Conservation (phyloP, 1,140 invertebrate genomes). For the Chironomus striatipennis region DNA sequence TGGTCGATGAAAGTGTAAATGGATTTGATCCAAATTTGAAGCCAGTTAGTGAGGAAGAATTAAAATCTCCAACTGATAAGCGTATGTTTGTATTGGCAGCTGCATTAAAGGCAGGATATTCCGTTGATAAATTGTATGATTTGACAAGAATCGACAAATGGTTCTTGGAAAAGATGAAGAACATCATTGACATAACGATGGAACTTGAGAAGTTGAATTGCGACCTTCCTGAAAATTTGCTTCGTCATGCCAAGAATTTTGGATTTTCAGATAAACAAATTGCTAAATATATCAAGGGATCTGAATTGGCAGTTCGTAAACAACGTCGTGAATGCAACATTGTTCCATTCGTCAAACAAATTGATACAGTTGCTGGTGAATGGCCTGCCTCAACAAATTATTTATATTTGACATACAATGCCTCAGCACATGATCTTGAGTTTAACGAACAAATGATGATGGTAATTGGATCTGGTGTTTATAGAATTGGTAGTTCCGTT, state of each 20-base stretch:
- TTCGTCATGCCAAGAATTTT: conserved; percentile 80
- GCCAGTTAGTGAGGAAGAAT: conserved; percentile 70
- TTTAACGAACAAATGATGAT: conserved; percentile 75
- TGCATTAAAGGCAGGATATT: conserved; percentile 72
- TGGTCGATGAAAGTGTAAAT: conserved; percentile 90
- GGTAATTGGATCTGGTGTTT: conserved; percentile 94
- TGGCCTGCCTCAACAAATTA: conserved; percentile 99
- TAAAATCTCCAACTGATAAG: conserved; percentile 91
- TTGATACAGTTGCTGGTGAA: conserved; percentile 98
- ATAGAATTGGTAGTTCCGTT: conserved; percentile 96
- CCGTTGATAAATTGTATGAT: conserved; percentile 74
- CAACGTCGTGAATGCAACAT: conserved; percentile 64
- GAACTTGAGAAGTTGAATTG: conserved; percentile 51
- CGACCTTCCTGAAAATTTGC: conserved; percentile 31
- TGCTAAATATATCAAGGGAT: conserved; percentile 76
- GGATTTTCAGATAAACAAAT: conserved; percentile 99
- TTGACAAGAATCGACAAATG: conserved; percentile 95
- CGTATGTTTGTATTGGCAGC: conserved; percentile 94
- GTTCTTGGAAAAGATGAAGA: conserved; percentile 93
- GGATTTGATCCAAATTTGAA: conserved; percentile 91
- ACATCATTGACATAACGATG: conserved; percentile 72
- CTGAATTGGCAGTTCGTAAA: conserved; percentile 68
- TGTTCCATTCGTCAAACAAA: conserved; percentile 89
- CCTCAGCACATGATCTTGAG: conserved; percentile 71
- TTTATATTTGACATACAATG: conserved; percentile 95